Base-by-base conservation (phyloP, 2,888 invertebrate genomes). In the Mesorhabditis belari region DNA sequence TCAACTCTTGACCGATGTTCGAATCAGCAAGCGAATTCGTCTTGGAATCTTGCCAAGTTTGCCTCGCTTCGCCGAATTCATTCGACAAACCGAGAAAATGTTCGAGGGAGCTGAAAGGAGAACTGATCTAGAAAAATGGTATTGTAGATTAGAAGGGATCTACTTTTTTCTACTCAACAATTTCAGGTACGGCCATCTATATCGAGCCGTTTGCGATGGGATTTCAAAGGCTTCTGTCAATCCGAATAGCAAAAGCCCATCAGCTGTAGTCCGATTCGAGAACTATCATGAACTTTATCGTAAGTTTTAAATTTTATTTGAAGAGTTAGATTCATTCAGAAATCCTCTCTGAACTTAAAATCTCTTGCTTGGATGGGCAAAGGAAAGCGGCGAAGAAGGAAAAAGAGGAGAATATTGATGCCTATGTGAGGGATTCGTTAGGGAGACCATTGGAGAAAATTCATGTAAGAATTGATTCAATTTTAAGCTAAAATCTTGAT, bases 371-470 rank as follows among this genome's bases (percentile, higher is more conserved):
- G 80, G 95, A 96, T 80, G 84, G 85, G 51, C 87, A 90, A 80
- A 87, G 91, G 64, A 92, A 92, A 82, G 93, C 94, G 81, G 89
- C 91, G 0, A 93, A 91, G 83, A 86, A 88, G 76, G 88, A 89
- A 69, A 95, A 96, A 85, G 88, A 88, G 74, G 94, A 94, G 65
- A 89, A 93, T 57, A 85, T 94, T 62, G 88, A 88, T 75, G 88
- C 88, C 5, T 98, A 98, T 85, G 96, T 96, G 53, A 91, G 89
- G 65, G 88, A 90, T 79, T 91, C 92, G 84, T 92, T 98, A 85
- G 95, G 96, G 27, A 86, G 92, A 64, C 93, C 92, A 0, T 82
- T 93, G 60, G 91, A 92, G 80, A 92, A 92, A 83, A 84, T 93
- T 23, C 91, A 92, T 83, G 91, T 91, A 84, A 60, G n/a, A n/a